Conservation (phyloP, 2,888 invertebrate species). For the Lutraria lutraria region DNA sequence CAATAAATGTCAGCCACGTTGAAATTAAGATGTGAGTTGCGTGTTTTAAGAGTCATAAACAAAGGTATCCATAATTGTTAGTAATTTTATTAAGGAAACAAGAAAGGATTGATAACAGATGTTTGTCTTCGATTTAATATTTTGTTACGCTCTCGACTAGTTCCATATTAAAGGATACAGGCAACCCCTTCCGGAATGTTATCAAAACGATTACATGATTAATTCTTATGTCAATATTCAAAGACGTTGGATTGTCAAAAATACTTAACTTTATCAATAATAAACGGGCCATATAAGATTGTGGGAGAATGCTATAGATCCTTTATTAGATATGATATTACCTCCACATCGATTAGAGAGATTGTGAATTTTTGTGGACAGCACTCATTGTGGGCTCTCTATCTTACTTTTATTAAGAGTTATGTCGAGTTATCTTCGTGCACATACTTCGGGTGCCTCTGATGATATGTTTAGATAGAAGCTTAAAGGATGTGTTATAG, state of each 20-base stretch:
- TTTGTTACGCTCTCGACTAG: neutral
- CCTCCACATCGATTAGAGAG: neutral
- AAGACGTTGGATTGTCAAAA: slow-evolving; percentile 40
- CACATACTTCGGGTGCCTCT: neutral
- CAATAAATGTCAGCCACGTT: neutral
- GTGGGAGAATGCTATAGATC: slow-evolving; percentile 27
- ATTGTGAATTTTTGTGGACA: neutral
- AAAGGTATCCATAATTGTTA: neutral
- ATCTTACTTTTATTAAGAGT: neutral
- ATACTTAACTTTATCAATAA: slow-evolving; percentile 51
- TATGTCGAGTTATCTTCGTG: neutral
- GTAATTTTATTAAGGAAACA: neutral
- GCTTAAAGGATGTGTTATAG: slow-evolving; percentile 2
- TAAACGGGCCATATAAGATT: slow-evolving; percentile 21
- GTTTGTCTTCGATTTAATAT: neutral
- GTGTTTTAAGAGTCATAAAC: neutral
- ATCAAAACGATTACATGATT: slow-evolving; percentile 36
- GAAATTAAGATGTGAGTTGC: slow-evolving; percentile 7
- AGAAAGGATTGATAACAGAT: neutral
- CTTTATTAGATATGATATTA: slow-evolving; percentile 38
- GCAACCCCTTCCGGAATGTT: slow-evolving; percentile 24
- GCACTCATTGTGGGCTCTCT: neutral
- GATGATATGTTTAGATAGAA: neutral
- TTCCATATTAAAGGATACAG: slow-evolving; percentile 14
- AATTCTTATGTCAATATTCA: slow-evolving; percentile 39